Evolutionary conservation across 2,113 vertebrate genomes (phyloP), one percentile per base, ranked within the genome.

Genomic region (Calcarius ornatus): DNA sequence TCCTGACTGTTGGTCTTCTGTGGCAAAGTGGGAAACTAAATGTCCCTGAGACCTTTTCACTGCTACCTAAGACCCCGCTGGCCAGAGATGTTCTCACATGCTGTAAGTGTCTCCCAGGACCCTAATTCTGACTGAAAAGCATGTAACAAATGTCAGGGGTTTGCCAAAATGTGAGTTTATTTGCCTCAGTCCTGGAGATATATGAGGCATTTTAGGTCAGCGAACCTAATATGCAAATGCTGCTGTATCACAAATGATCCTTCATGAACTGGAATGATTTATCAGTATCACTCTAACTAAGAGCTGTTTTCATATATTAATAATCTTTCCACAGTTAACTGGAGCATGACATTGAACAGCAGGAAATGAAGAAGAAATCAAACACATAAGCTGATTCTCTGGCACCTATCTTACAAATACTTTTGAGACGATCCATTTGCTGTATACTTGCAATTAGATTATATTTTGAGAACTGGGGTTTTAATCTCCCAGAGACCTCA

Each of bases 1-100:
- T 70, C 56, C 35, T 24, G 12, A 12, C 30, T 72, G 35, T 23
- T 88, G 48, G 40, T 42, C 51, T 30, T 72, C 70, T 51, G 6
- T 28, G 12, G 11, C 10, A 45, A 33, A 77, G 20, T 25, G 10
- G 21, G 20, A 89, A 27, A n/a, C 10, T 28, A 47, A 87, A 81
- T 8, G 5, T 51, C 43, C 9, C 13, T 30, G 22, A 61, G 15
- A 47, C 24, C 11, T 63, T 10, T 51, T 21, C 21, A 3, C 10
- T 79, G 23, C 28, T 64, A 11, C 43, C 33, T 27, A 21, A 24
- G 24, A 42, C 10, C 20, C 79, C 3, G 0, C 8, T 15, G 17
- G 17, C 18, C 53, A 80, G 53, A 70, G 61, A 51, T 0, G 0
- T 1, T n/a, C 25, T 63, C 20, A 20, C 1, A 4, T 8, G 15